Percentiles rank a stretch among this genome's conserved stretches.
phyloP scores from a whole-genome alignment of 2,797 vertebrate genomes.

The Clarias pachynema region DNA sequence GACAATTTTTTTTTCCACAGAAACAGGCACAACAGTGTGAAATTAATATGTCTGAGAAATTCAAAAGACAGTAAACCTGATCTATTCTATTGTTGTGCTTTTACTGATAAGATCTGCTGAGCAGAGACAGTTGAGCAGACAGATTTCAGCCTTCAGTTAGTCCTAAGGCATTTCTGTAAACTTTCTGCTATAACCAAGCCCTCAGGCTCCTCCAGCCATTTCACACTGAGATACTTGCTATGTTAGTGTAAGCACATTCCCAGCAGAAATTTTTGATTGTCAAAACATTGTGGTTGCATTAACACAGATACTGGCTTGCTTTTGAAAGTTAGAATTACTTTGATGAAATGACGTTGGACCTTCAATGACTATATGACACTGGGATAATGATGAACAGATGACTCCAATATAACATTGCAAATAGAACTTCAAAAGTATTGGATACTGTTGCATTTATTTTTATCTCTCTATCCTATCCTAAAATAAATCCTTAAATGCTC shows the following conservation, averaged over 20 bases:
- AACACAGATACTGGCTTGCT: too few relatives aligned
- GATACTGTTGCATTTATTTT: too few relatives aligned
- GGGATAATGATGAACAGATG: too few relatives aligned
- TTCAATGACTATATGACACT: too few relatives aligned
- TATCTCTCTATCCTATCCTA: too few relatives aligned
- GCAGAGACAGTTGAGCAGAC: conserved; percentile 37
- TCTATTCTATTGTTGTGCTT: conserved; percentile 40
- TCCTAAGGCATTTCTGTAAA: conserved; percentile 33
- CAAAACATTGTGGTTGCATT: too few relatives aligned
- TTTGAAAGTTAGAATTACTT: too few relatives aligned
- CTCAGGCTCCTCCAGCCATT: conserved; percentile 35
- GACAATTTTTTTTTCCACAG: conserved; percentile 10
- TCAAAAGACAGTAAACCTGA: conserved; percentile 39
- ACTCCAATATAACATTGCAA: too few relatives aligned
- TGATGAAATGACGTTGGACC: too few relatives aligned
- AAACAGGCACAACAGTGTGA: conserved; percentile 36
- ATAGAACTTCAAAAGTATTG: too few relatives aligned
- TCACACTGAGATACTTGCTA: conserved; percentile 25
- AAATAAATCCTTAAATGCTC: too few relatives aligned
- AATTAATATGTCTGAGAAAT: conserved; percentile 55
- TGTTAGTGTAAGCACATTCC: conserved; percentile 32
- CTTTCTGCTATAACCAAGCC: conserved; percentile 40
- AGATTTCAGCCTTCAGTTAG: conserved; percentile 43
- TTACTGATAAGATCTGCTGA: conserved; percentile 50
- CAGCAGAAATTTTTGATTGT: too few relatives aligned